Percentiles rank a stretch among this genome's conserved stretches.
Evolutionary conservation across 2,113 vertebrate species (phyloP).

Genomic region (Clarias macrocephalus): DNA sequence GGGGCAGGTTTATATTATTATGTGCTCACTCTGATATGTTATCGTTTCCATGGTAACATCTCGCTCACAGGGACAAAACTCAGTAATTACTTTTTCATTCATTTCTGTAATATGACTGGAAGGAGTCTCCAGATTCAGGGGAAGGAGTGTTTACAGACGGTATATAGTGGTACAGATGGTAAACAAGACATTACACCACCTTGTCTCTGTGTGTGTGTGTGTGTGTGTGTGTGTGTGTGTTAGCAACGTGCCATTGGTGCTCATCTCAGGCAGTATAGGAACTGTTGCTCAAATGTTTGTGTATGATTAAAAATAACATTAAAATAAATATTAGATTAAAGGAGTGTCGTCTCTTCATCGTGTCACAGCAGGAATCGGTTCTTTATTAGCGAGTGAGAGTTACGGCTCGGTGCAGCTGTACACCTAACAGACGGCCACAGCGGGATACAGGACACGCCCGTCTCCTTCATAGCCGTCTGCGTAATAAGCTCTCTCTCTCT

Average conservation of each 20-base stretch:
- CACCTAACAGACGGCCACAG: neutral
- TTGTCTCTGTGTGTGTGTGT: too few relatives aligned
- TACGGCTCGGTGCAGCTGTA: neutral
- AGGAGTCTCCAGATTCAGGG: conserved; percentile 1
- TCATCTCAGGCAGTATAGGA: too few relatives aligned
- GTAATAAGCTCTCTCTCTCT: neutral
- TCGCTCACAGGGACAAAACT: neutral
- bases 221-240: too few relatives aligned
- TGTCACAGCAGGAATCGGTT: neutral
- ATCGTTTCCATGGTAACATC: neutral
- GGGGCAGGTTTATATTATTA: neutral
- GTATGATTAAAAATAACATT: neutral
- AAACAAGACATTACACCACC: too few relatives aligned
- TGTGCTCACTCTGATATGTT: neutral
- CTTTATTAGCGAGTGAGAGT: neutral
- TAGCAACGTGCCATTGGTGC: too few relatives aligned
- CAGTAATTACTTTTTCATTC: too few relatives aligned
- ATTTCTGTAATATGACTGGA: neutral
- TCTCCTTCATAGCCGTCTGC: neutral
- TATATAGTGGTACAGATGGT: too few relatives aligned
- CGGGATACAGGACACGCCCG: neutral
- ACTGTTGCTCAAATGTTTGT: neutral
- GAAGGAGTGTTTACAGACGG: neutral
- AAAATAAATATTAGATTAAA: neutral
- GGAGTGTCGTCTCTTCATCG: neutral